Base-by-base conservation (phyloP, 2,797 vertebrate species). In the Amblyopsis hoosieri region DNA sequence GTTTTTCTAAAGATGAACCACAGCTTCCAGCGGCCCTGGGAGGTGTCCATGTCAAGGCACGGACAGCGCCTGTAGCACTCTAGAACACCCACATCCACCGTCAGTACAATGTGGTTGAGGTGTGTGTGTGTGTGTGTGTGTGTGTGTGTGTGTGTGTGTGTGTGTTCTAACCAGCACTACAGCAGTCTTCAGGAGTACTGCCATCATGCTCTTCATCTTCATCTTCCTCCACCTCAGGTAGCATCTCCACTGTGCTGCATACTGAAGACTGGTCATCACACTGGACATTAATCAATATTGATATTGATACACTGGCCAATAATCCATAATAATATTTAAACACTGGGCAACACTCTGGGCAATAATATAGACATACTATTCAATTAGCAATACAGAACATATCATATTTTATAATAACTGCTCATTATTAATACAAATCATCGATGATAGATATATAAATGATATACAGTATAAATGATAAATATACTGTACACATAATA, bases 1-100 rank as follows among this genome's bases (percentile, higher is more conserved):
- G 95, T 90, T 74, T 84, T 93, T 56, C 97, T 92, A 46, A 97
- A 42, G 58, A 92, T 95, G 92, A 92, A 94, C 96, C 97, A 98
- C 11, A 31, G 12, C 77, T 82, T 93, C 49, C 96, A 94, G 46
- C 70, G 90, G 49, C 92, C 89, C 0, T 87, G 84, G 70, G 89
- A 94, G 47, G 92, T 62, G 76, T 98, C 94, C 72, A 98, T 81
- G 0, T 93, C 85, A 75, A 98, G 92, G 66, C 81, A 92, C 0
- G 96, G 95, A 62, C 88, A 99, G 50, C 93, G 91, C n/a, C 74
- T 79, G 67, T 96, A 94, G 0, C 95, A 98, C 37, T 85, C 97
- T 98, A 81, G 31, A 72, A 70, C 2, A 54, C 9, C 12, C 14
- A 45, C 7, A 2, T 53, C 9, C 54, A 47, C 10, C 31, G 15